Evolutionary conservation across 2,888 invertebrate genomes (phyloP), one percentile per base, ranked within the genome.

Genomic region (Melanotus villosus): DNA sequence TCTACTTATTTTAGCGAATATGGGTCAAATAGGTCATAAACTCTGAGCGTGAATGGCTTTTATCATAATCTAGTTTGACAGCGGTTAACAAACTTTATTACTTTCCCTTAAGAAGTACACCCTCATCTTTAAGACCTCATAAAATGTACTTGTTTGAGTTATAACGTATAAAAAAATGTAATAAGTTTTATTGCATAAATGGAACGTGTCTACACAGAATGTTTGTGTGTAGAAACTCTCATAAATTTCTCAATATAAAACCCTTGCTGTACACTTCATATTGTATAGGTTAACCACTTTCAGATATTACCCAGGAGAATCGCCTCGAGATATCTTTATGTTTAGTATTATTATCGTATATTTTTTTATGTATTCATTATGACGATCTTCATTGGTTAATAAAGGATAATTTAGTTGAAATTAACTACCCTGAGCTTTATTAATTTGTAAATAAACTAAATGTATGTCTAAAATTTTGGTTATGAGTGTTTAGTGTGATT

Each of bases 31-130:
- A 60, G 59, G 54, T 65, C 58, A 59, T 69, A 65, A 69, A 69
- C 52, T 59, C 43, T 59, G 65, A 65, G 60, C 41, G 63, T 58
- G 45, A 68, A 68, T 52, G 43, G 69, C 65, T 59, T 65, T 65
- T 65, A 65, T 58, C 69, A 69, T 68, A 68, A 68, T 57, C 63
- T 30, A 57, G 56, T 64, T 64, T 60, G 65, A 52, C 50, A 60
- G 32, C 65, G 65, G 65, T 69, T 69, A 69, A 65, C 47, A 65
- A 38, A 69, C 47, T 69, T 69, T 69, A 69, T 69, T 69, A 56
- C 59, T 36, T 64, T 38, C 54, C 54, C 23, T 36, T 69, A 65
- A 69, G 58, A 56, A 50, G 59, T 64, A 57, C 58, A 58, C 59
- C 68, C 59, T 50, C 36, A 32, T 58, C 19, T 64, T 68, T 58